Evolutionary conservation across 2,888 invertebrate genomes (phyloP).

Genomic region (Psylliodes chrysocephalus): DNA sequence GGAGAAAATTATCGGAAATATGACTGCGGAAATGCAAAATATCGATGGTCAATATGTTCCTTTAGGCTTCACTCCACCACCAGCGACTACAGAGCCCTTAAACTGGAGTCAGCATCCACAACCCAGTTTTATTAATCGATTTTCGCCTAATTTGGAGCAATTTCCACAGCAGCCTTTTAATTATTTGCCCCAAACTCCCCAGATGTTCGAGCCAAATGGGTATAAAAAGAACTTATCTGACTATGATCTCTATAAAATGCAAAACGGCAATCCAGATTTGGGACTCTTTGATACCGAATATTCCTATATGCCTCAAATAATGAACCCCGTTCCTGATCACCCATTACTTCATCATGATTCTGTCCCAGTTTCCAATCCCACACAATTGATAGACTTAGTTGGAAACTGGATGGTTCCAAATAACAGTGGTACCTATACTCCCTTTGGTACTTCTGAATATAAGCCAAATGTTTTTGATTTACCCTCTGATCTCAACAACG

Average conservation of each 20-base stretch:
- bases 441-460: constrained; percentile 73
- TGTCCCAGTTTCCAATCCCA: constrained; percentile 42
- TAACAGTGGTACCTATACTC: constrained; percentile 78
- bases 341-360: constrained; percentile 43
- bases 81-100: constrained; percentile 47
- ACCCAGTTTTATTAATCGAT: constrained; percentile 50
- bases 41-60: constrained; percentile 69
- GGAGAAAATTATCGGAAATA: constrained; percentile 71
- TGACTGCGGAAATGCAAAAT: constrained; percentile 70
- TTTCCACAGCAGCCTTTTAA: constrained; percentile 45
- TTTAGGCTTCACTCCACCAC: constrained; percentile 64
- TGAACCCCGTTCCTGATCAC: constrained; percentile 43
- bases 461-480: constrained; percentile 62
- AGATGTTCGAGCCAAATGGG: constrained; percentile 46
- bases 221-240: constrained; percentile 46
- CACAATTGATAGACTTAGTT: constrained; percentile 73
- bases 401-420: constrained; percentile 77
- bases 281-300: constrained; percentile 45
- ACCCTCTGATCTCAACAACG: constrained; percentile 52
- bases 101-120: constrained; percentile 50
- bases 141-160: constrained; percentile 43
- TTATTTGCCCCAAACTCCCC: constrained; percentile 48
- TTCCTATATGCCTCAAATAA: constrained; percentile 39
- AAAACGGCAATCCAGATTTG: constrained; percentile 48
- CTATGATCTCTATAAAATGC: constrained; percentile 52